A percentile compares a stretch with the other conserved stretches of the same genome.
phyloP scores from a whole-genome alignment of 1,140 invertebrate species.

The Papilio polyxenes region DNA sequence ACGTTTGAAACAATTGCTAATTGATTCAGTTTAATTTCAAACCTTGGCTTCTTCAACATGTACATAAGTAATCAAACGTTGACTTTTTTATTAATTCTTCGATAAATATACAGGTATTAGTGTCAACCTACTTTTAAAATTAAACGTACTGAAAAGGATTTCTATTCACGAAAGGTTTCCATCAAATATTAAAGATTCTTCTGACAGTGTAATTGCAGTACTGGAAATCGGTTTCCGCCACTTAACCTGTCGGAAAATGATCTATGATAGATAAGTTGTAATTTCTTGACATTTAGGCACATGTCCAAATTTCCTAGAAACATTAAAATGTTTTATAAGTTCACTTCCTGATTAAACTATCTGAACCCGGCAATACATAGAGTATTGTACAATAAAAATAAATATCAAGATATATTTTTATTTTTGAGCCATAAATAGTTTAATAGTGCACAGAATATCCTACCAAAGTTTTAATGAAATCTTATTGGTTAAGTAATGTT shows the following conservation, averaged over 20 bases:
- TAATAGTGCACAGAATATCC: too few relatives aligned
- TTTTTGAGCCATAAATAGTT: neutral
- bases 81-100: neutral
- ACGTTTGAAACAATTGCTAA: neutral
- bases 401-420: neutral
- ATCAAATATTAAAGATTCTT: slow-evolving; percentile 35
- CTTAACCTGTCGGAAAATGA: slow-evolving; percentile 39
- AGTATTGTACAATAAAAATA: too few relatives aligned
- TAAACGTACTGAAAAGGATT: slow-evolving; percentile 17
- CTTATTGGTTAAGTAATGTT: neutral
- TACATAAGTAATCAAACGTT: neutral
- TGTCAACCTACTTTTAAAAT: neutral
- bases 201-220: slow-evolving; percentile 38
- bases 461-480: too few relatives aligned
- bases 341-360: neutral
- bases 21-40: too few relatives aligned
- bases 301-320: neutral
- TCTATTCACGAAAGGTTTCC: slow-evolving; percentile 29
- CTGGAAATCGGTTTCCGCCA: slow-evolving; percentile 30
- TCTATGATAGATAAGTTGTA: slow-evolving; percentile 31
- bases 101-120: neutral
- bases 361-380: neutral
- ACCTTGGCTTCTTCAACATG: neutral
- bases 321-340: neutral
- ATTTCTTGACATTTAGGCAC: slow-evolving; percentile 8